A percentile compares a stretch with the other conserved stretches of the same genome.
Conservation (phyloP, 1,140 invertebrate genomes). For the Bombyx mandarina region DNA sequence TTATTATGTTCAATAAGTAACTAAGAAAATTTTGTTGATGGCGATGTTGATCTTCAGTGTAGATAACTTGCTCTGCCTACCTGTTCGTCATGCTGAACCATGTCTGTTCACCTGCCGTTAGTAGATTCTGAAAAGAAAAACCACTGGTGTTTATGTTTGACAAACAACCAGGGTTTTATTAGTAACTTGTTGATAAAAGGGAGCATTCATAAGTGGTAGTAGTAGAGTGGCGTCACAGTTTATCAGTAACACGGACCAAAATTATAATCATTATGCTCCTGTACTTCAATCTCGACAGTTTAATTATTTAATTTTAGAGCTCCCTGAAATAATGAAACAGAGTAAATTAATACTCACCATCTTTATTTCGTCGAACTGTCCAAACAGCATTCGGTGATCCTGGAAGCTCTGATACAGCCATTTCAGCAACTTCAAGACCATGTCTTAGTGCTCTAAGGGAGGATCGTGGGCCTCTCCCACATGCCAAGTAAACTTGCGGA, state of each 20-base stretch:
- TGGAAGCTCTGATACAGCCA: conserved; percentile 99
- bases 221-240: conserved; percentile 55
- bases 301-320: conserved; percentile 3
- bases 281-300: background rate
- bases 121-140: conserved; percentile 72
- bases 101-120: conserved; percentile 55
- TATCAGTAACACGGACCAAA: conserved; percentile 69
- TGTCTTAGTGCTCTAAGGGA: conserved; percentile 94
- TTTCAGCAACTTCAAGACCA: conserved; percentile 98
- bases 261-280: conserved; percentile 61
- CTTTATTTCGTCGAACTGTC: conserved; percentile 96
- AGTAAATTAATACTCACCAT: conserved; percentile 81
- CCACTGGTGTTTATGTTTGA: conserved; percentile 73
- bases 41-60: conserved; percentile 27
- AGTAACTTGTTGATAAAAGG: conserved; percentile 67
- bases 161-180: conserved; percentile 73
- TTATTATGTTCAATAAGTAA: conserved; percentile 12
- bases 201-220: conserved; percentile 64
- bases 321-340: background rate
- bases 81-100: conserved; percentile 44
- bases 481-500: conserved; percentile 96
- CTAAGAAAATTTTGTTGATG: conserved; percentile 25
- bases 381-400: conserved; percentile 99
- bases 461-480: conserved; percentile 95
- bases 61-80: conserved; percentile 53